Evolutionary conservation across 2,888 invertebrate genomes (phyloP).

Genomic region (Lordiphosa fenestrarum): DNA sequence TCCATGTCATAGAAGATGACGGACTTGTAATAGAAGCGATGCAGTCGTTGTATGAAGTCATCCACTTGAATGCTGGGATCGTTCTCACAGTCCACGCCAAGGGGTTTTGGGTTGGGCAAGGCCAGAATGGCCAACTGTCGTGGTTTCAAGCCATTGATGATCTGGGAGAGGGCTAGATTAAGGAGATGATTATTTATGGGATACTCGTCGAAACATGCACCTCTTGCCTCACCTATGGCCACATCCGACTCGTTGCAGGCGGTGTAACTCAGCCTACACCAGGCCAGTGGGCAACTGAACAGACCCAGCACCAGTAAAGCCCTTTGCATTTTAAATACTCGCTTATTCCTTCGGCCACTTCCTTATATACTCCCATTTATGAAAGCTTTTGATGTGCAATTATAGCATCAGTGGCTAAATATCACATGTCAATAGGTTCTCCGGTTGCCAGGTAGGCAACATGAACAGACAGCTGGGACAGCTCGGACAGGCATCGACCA

Average conservation of each 20-base stretch:
- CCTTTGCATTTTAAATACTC: slow-evolving; percentile 14
- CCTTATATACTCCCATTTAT: slow-evolving; percentile 47
- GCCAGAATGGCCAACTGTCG: slow-evolving; percentile 71
- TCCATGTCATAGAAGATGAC: slow-evolving; percentile 76
- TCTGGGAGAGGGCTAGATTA: slow-evolving; percentile 74
- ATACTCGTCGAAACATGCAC: neutral
- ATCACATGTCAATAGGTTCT: slow-evolving; percentile 59
- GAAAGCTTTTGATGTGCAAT: slow-evolving; percentile 63
- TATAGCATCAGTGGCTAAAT: slow-evolving; percentile 69
- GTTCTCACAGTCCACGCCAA: slow-evolving; percentile 33
- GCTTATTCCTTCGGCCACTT: neutral
- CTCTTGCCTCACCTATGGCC: slow-evolving; percentile 56
- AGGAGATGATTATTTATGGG: neutral
- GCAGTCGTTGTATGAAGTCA: slow-evolving; percentile 76
- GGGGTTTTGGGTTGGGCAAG: slow-evolving; percentile 20
- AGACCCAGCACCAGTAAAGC: slow-evolving; percentile 1
- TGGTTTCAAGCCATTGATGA: slow-evolving; percentile 75
- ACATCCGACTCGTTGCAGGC: slow-evolving; percentile 67
- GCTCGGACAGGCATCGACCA: slow-evolving; percentile 7
- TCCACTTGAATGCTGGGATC: slow-evolving; percentile 66
- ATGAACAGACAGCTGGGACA: slow-evolving; percentile 23
- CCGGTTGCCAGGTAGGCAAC: neutral
- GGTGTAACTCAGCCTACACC: slow-evolving; percentile 22
- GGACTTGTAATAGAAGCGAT: slow-evolving; percentile 71
- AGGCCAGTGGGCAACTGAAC: slow-evolving; percentile 12